Conservation (phyloP, 2,797 vertebrate genomes). For the Oreochromis grahami region DNA sequence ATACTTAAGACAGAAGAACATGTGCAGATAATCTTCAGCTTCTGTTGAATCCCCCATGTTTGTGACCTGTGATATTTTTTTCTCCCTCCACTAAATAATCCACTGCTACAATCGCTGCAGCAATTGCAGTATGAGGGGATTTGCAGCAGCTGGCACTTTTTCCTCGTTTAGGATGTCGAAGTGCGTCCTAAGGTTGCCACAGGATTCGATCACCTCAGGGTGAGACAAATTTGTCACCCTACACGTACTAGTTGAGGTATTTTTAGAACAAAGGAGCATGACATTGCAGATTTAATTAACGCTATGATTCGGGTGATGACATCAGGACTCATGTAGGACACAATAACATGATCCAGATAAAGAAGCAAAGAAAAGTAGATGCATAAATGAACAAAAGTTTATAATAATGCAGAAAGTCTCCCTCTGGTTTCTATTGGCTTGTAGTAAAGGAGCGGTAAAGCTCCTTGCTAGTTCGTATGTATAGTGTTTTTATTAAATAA, state of each 20-base stretch:
- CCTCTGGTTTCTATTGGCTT: neutral
- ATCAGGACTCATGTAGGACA: neutral
- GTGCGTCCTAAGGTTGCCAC: neutral
- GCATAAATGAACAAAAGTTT: neutral
- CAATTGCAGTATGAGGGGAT: neutral
- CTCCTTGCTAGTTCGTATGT: neutral
- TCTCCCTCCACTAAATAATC: neutral
- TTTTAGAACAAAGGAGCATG: neutral
- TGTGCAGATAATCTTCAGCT: neutral
- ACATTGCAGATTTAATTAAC: neutral
- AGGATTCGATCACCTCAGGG: slow-evolving; percentile 4
- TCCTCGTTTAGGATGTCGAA: neutral
- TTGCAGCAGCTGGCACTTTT: slow-evolving; percentile 18
- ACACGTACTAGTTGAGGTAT: neutral
- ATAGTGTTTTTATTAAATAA: neutral
- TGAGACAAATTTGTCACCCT: neutral
- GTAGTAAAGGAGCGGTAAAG: neutral
- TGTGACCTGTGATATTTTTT: neutral
- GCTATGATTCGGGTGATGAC: neutral
- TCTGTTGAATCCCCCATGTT: neutral
- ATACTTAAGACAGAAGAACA: neutral
- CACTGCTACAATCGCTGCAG: neutral
- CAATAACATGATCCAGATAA: neutral
- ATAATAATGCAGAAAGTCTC: neutral
- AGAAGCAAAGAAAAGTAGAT: neutral